Evolutionary conservation across 2,888 invertebrate genomes (phyloP).

Genomic region (Macrosoma leucophasiata): DNA sequence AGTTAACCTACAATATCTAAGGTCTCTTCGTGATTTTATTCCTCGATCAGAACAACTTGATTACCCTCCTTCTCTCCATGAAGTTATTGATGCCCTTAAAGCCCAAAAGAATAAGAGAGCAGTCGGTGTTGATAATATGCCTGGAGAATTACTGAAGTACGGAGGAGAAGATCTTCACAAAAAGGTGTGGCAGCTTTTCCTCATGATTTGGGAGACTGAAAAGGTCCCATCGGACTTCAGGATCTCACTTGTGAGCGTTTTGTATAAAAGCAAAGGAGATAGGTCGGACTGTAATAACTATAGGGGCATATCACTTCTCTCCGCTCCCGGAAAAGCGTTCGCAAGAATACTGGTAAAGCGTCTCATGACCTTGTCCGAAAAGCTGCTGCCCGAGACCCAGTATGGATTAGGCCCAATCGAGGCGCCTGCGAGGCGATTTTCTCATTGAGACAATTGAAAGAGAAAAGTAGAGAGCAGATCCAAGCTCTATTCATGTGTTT

Average conservation of each 20-base stretch:
- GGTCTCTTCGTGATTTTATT: conserved; percentile 6
- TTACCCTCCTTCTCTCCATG: conserved; percentile 8
- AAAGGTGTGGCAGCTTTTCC: conserved; percentile 10
- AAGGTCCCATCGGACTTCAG: conserved; percentile 9
- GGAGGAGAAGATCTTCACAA: conserved; percentile 14
- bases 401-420: conserved; percentile 20
- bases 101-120: conserved; percentile 16
- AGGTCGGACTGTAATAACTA: conserved; percentile 21
- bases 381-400: conserved; percentile 22
- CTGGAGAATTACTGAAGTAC: conserved; percentile 20
- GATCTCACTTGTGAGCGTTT: conserved; percentile 8
- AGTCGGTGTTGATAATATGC: conserved; percentile 16
- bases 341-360: conserved; percentile 14
- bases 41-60: conserved; percentile 3
- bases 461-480: too few species aligned
- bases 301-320: conserved; percentile 17
- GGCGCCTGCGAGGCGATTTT: too few species aligned
- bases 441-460: too few species aligned
- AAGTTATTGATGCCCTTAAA: conserved; percentile 15
- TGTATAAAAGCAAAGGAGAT: conserved; percentile 10
- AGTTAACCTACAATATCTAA: conserved; percentile 10
- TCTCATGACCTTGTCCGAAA: conserved; percentile 9
- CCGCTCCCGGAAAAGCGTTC: conserved; percentile 15
- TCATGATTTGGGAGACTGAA: conserved; percentile 16
- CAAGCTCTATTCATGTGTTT: too few species aligned